Evolutionary conservation across 2,113 vertebrate species (phyloP).

Genomic region (Psephotus haematonotus): DNA sequence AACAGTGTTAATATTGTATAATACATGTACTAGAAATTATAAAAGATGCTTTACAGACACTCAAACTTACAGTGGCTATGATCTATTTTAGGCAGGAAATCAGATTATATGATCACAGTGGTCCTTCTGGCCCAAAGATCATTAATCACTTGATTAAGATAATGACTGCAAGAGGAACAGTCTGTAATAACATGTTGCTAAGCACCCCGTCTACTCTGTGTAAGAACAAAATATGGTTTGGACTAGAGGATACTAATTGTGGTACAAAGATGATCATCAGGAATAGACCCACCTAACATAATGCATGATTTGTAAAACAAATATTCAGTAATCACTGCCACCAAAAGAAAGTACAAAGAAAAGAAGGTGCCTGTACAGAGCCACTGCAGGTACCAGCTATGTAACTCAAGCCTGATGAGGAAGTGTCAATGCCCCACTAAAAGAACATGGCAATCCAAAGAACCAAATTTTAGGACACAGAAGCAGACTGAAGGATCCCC

Average conservation of each 20-base stretch:
- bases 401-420: background rate
- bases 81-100: background rate
- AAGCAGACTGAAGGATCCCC: background rate
- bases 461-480: background rate
- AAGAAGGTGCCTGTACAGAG: background rate
- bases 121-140: background rate
- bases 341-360: background rate
- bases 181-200: background rate
- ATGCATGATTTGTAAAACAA: background rate
- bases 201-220: background rate
- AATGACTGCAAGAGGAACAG: background rate
- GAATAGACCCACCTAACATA: background rate
- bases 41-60: background rate
- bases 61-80: background rate
- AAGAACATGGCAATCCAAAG: background rate
- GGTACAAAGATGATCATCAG: background rate
- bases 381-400: background rate
- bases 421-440: background rate
- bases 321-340: background rate
- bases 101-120: background rate
- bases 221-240: background rate
- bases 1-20: background rate
- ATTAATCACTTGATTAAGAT: background rate
- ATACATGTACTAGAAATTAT: background rate
- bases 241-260: background rate